Percentiles rank a stretch among this genome's conserved stretches.
phyloP scores from a whole-genome alignment of 2,113 vertebrate genomes.

The Tachysurus vachellii region DNA sequence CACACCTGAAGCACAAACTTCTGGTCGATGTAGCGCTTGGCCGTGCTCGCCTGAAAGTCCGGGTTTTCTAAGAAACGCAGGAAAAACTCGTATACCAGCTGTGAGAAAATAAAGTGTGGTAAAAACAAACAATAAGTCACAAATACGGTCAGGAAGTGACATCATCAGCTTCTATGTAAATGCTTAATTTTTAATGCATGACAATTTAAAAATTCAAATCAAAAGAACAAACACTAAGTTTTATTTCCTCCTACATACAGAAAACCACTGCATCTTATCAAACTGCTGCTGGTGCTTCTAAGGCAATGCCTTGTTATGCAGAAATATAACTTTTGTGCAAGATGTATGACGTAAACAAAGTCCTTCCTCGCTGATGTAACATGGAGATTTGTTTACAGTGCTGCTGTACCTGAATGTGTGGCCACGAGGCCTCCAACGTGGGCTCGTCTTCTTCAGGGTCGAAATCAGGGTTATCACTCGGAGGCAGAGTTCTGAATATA shows the following conservation, averaged over 20 bases:
- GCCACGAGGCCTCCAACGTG: slow-evolving; percentile 95
- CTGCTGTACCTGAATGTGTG: slow-evolving; percentile 89
- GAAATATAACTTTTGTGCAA: background rate
- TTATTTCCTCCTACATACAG: too few species aligned
- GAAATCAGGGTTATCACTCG: slow-evolving; percentile 97
- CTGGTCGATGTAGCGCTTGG: slow-evolving; percentile 94
- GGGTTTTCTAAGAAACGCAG: slow-evolving; percentile 96
- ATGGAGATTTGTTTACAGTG: background rate
- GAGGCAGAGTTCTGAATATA: slow-evolving; percentile 95
- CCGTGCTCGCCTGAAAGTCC: slow-evolving; percentile 95
- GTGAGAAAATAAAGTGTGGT: slow-evolving; percentile 53
- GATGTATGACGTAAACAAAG: background rate
- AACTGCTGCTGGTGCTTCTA: background rate
- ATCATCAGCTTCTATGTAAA: background rate
- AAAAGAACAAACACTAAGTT: background rate
- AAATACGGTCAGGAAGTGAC: background rate
- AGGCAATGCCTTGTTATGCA: background rate
- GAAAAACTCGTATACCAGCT: slow-evolving; percentile 98
- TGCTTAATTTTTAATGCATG: too few species aligned
- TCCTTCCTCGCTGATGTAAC: background rate
- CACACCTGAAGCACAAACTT: slow-evolving; percentile 97
- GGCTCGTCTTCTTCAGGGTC: slow-evolving; percentile 99
- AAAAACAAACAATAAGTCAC: background rate
- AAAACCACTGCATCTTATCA: background rate
- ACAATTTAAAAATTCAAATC: background rate